Conservation (phyloP, 2,888 invertebrate species). For the Cephus pulcher region DNA sequence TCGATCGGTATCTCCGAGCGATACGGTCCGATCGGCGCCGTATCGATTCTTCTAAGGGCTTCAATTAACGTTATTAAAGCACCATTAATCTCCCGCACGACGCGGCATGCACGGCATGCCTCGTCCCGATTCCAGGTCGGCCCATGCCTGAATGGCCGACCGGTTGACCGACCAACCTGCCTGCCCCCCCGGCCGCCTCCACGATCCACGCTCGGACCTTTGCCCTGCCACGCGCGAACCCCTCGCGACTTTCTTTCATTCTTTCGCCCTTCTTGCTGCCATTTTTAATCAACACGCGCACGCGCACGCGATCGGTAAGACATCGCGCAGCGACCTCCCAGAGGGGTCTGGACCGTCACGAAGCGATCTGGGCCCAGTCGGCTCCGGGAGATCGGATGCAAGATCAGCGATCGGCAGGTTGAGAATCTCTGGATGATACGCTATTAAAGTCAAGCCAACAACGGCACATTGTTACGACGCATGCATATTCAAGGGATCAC, state of each 20-base stretch:
- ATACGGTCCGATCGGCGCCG: constrained; percentile 55
- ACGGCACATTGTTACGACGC: constrained; percentile 22
- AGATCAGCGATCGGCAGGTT: neutral
- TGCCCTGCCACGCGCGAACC: constrained; percentile 2
- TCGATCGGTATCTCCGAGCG: constrained; percentile 64
- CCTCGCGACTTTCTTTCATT: neutral
- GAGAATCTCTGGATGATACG: constrained; percentile 22
- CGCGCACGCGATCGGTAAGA: neutral
- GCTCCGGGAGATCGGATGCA: neutral
- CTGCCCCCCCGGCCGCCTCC: neutral
- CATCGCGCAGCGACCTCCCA: neutral
- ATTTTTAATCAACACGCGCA: neutral
- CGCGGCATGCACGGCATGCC: constrained; percentile 52
- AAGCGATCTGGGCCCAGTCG: neutral
- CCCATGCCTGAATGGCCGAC: neutral
- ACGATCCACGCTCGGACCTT: neutral
- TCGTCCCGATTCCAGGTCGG: constrained; percentile 38
- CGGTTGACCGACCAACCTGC: neutral
- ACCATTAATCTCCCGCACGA: constrained; percentile 60
- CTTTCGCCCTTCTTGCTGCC: neutral
- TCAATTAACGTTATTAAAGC: constrained; percentile 66
- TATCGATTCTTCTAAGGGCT: constrained; percentile 65
- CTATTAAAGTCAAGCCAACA: constrained; percentile 23
- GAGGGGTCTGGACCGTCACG: too few relatives aligned
- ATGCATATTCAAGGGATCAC: constrained; percentile 24